These are phyloP conservation scores for Stegostoma tigrinum DNA, from an alignment of 2,113 vertebrate species.

Conservation along the genomic window DNA sequence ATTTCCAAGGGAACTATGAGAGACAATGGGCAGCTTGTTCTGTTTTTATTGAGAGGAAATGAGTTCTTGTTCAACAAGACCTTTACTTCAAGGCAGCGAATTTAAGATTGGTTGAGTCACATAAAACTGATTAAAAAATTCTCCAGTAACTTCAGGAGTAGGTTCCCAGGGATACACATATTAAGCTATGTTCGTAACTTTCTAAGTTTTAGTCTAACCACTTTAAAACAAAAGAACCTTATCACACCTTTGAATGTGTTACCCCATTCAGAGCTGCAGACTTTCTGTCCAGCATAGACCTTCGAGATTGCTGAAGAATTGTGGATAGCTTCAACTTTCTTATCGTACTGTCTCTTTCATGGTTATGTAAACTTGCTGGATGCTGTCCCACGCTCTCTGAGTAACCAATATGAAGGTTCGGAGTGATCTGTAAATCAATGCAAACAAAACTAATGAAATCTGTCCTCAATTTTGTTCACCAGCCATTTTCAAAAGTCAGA, in stretches of 20 bases:
- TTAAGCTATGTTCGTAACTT: background rate
- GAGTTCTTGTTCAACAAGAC: conserved; percentile 4
- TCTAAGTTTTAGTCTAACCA: background rate
- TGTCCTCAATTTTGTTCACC: background rate
- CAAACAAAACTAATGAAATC: background rate
- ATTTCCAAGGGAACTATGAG: background rate
- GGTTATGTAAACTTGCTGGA: background rate
- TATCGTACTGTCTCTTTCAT: background rate
- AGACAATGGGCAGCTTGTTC: conserved; percentile 31
- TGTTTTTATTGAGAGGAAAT: conserved; percentile 27
- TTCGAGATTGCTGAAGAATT: background rate
- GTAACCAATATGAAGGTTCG: background rate
- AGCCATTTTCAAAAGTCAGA: conserved; percentile 18
- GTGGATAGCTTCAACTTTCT: background rate
- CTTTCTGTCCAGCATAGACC: background rate
- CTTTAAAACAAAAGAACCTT: background rate
- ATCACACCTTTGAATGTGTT: background rate
- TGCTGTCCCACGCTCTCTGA: background rate
- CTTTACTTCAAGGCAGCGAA: background rate
- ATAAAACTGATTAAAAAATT: conserved; percentile 14
- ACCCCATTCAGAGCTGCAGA: background rate
- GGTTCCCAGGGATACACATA: background rate
- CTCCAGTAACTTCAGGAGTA: background rate
- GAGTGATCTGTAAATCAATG: background rate
- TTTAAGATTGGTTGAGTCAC: background rate